Evolutionary conservation across 2,888 invertebrate species (phyloP), one percentile per base, ranked within the genome.

Genomic region (Tricholauxania praeusta): DNA sequence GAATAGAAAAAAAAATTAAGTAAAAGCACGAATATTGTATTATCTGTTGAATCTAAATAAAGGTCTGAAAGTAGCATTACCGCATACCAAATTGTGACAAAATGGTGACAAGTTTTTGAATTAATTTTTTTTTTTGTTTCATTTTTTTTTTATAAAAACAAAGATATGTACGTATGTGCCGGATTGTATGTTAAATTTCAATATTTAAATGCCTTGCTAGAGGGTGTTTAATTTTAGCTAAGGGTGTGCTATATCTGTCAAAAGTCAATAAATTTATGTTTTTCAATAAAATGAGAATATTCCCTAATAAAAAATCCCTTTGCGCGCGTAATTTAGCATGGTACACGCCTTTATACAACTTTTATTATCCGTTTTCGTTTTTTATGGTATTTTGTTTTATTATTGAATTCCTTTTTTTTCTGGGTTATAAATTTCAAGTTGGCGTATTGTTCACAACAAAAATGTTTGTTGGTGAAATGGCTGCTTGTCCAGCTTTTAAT

Each of bases 241-340:
- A 39, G 39, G 39, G 39, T 39, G 39, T 39, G 39, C 77, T 83
- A 83, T 81, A 83, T 76, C 78, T 82, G 82, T 79, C 82, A 80
- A 75, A 80, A 79, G 79, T 76, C 77, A 76, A 82, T 65, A 72
- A 72, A 72, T 72, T 72, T 72, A 72, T 66, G 72, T 59, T 72
- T 72, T 60, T 64, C 22, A 72, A 72, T 72, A 60, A 72, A 66
- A 66, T 60, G 52, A 59, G 59, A 72, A 72, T 28, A 66, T 66
- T 70, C 51, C 55, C 72, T 52, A 72, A 72, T 72, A 72, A 72
- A 72, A 72, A 59, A 60, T 22, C 48, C 57, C 32, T 71, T 39
- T 57, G n/a, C 32, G 49, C 51, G 32, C 49, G 49, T 59, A 48
- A 53, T 70, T 63, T 63, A 47, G 52, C 70, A 70, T 47, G 70